Conservation (phyloP, 2,888 invertebrate genomes). For the Iselma pallidipennis region DNA sequence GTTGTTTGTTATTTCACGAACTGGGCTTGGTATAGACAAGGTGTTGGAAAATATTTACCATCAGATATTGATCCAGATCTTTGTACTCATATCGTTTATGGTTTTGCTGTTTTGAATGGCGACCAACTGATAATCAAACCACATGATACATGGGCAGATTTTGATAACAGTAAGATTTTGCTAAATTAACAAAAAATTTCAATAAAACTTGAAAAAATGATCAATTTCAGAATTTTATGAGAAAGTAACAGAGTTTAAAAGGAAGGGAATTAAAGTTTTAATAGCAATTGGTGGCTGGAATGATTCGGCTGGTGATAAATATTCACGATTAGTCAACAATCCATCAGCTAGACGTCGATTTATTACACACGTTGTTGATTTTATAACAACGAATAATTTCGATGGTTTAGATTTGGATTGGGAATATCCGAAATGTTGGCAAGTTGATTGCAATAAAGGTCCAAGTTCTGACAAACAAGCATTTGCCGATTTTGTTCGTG, state of each 20-base stretch:
- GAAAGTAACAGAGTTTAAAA: slow-evolving; percentile 75
- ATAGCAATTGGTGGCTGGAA: slow-evolving; percentile 96
- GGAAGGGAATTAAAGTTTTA: slow-evolving; percentile 76
- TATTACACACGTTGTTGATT: slow-evolving; percentile 73
- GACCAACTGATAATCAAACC: slow-evolving; percentile 77
- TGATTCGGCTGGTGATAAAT: slow-evolving; percentile 89
- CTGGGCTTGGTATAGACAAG: slow-evolving; percentile 93
- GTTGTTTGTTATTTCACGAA: slow-evolving; percentile 91
- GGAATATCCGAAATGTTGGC: slow-evolving; percentile 95
- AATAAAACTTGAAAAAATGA: not conserved
- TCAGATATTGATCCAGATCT: slow-evolving; percentile 81
- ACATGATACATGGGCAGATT: slow-evolving; percentile 87
- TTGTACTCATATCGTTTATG: slow-evolving; percentile 91
- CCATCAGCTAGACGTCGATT: slow-evolving; percentile 72
- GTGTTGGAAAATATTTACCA: slow-evolving; percentile 78
- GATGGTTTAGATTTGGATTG: slow-evolving; percentile 93
- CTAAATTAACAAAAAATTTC: slow-evolving; percentile 1
- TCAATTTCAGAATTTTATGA: slow-evolving; percentile 76
- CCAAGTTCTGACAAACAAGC: slow-evolving; percentile 79
- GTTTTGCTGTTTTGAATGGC: slow-evolving; percentile 84
- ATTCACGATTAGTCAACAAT: slow-evolving; percentile 79
- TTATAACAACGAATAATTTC: slow-evolving; percentile 78
- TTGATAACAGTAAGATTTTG: slow-evolving; percentile 74
- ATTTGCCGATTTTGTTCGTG: slow-evolving; percentile 75
- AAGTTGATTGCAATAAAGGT: slow-evolving; percentile 83